These are phyloP conservation scores for Hemiscyllium ocellatum DNA, from an alignment of 2,113 vertebrate species.

Conservation along the genomic window DNA sequence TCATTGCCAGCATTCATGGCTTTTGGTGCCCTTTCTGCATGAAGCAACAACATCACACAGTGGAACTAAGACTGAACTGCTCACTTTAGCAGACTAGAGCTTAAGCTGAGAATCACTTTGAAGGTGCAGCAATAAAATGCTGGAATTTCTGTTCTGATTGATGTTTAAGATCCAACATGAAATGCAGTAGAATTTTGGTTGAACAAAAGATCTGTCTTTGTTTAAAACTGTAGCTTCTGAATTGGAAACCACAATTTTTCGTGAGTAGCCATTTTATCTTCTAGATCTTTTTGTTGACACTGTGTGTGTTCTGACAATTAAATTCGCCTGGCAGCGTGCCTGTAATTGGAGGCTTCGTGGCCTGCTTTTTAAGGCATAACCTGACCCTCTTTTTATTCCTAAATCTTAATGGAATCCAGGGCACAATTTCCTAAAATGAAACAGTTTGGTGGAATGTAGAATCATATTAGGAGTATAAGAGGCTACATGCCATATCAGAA, in stretches of 20 bases:
- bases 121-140: background rate
- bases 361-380: background rate
- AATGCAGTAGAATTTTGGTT: background rate
- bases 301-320: background rate
- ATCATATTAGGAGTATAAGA: background rate
- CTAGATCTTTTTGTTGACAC: background rate
- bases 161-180: background rate
- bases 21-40: background rate
- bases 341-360: background rate
- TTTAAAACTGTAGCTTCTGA: background rate
- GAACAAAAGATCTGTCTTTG: background rate
- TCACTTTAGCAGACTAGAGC: background rate
- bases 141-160: background rate
- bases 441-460: background rate
- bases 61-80: background rate
- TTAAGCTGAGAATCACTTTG: background rate
- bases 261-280: background rate
- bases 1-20: background rate
- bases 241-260: constrained; percentile 3
- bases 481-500: background rate
- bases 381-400: background rate
- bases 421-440: background rate
- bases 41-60: constrained; percentile 9
- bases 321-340: background rate
- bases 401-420: background rate